A percentile compares a stretch with the other conserved stretches of the same genome.
phyloP scores from a whole-genome alignment of 92 coral and sea anemone species.

The Palythoa grandiflora region DNA sequence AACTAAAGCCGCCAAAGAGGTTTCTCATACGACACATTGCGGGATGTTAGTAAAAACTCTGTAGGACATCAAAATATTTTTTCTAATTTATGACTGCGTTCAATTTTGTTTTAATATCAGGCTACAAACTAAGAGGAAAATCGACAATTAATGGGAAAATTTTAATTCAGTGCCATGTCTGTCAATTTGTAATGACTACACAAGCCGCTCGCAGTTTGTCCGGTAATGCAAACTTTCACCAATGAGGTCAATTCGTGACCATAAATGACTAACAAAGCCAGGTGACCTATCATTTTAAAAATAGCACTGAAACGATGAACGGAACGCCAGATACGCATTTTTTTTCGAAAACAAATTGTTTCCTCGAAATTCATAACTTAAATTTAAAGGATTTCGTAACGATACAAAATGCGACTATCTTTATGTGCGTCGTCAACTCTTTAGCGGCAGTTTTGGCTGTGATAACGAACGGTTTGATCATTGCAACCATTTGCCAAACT shows the following conservation, averaged over 20 bases:
- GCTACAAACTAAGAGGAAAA: too few species aligned
- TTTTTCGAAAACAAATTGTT: slow-evolving; percentile 13
- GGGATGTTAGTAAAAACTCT: too few species aligned
- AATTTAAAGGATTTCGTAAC: slow-evolving; percentile 15
- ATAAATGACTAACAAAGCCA: slow-evolving; percentile 10
- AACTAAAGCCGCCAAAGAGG: too few species aligned
- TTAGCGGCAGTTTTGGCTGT: slow-evolving; percentile 32
- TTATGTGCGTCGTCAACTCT: slow-evolving; percentile 41
- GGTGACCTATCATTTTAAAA: background rate
- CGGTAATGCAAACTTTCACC: background rate
- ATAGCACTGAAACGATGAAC: slow-evolving; percentile 11
- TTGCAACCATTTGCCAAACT: slow-evolving; percentile 31
- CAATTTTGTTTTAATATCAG: too few species aligned
- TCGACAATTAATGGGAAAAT: too few species aligned
- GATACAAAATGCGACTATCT: slow-evolving; percentile 15
- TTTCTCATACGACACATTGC: too few species aligned
- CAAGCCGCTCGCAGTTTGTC: background rate
- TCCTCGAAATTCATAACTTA: slow-evolving; percentile 24
- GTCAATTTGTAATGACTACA: background rate
- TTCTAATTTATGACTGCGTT: too few species aligned
- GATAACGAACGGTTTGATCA: slow-evolving; percentile 14
- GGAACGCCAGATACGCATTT: background rate
- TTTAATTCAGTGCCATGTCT: too few species aligned
- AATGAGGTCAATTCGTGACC: background rate
- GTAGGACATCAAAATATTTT: too few species aligned